Percentiles rank a stretch among this genome's conserved stretches.
phyloP scores from a whole-genome alignment of 1,140 invertebrate species.

The Littorina saxatilis region DNA sequence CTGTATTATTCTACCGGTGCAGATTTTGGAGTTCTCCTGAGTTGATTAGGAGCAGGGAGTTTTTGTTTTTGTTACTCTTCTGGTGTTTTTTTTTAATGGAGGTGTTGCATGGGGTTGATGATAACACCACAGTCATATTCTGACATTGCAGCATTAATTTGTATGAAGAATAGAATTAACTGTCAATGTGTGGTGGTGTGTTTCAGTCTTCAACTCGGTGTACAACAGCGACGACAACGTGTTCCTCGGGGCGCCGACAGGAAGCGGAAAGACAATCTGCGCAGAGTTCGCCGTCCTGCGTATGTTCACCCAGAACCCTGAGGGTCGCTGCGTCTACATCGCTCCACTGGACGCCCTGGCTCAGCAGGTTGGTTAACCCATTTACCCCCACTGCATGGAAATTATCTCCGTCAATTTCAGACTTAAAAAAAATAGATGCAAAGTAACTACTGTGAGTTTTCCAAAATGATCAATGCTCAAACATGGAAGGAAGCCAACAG shows the following conservation, averaged over 20 bases:
- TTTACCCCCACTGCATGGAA: too few relatives aligned
- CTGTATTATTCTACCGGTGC: too few relatives aligned
- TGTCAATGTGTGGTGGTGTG: slow-evolving; percentile 95
- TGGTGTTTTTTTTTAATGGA: slow-evolving; percentile 95
- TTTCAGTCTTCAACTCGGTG: slow-evolving; percentile 94
- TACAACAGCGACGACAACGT: slow-evolving; percentile 99
- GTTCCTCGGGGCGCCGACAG: slow-evolving; percentile 97
- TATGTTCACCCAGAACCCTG: slow-evolving; percentile 82
- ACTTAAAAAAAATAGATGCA: too few relatives aligned
- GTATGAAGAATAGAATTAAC: slow-evolving; percentile 98
- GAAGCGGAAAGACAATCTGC: slow-evolving; percentile 97
- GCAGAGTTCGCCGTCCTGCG: slow-evolving; percentile 97
- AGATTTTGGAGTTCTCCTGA: too few relatives aligned
- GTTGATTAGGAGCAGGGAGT: too few relatives aligned
- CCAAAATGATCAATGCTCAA: too few relatives aligned
- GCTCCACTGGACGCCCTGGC: slow-evolving; percentile 94
- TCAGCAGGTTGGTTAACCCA: slow-evolving; percentile 83
- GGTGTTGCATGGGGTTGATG: slow-evolving; percentile 96
- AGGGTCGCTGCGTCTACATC: slow-evolving; percentile 90
- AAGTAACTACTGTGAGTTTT: too few relatives aligned
- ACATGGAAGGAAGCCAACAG: too few relatives aligned
- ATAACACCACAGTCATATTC: slow-evolving; percentile 79
- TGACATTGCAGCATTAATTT: slow-evolving; percentile 92
- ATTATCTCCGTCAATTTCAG: too few relatives aligned
- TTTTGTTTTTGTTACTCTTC: too few relatives aligned